phyloP scores from a whole-genome alignment of 2,797 vertebrate genomes.

The Petrocephalus schoutedeni region DNA sequence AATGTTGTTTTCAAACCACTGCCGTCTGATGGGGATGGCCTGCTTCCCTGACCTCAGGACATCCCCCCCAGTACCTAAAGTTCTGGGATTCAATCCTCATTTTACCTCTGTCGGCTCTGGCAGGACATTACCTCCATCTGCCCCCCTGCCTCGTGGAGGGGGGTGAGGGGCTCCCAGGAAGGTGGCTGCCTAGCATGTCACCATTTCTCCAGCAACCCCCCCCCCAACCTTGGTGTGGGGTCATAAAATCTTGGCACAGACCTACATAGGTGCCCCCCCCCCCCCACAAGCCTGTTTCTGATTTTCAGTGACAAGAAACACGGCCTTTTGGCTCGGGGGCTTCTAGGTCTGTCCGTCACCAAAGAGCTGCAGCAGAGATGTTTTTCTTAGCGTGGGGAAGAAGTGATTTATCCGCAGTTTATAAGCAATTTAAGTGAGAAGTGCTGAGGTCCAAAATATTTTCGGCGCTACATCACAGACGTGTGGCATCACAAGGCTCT shows the following conservation, averaged over 20 bases:
- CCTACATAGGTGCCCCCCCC: background rate
- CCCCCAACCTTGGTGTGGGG: background rate
- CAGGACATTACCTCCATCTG: background rate
- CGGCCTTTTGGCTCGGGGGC: background rate
- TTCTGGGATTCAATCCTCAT: slow-evolving; percentile 16
- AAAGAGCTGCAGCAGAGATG: background rate
- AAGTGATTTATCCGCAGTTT: slow-evolving; percentile 12
- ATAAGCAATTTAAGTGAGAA: slow-evolving; percentile 5
- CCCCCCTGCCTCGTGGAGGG: background rate
- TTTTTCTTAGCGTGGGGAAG: slow-evolving; percentile 7
- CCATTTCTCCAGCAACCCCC: background rate
- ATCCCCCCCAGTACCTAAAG: background rate
- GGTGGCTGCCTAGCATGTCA: background rate
- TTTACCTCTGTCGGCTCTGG: background rate
- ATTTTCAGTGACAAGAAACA: slow-evolving; percentile 12
- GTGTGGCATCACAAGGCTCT: background rate
- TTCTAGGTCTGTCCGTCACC: background rate
- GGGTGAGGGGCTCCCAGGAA: background rate
- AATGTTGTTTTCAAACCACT: slow-evolving; percentile 6
- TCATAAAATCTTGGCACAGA: background rate
- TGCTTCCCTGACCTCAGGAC: slow-evolving; percentile 4
- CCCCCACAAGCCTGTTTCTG: background rate
- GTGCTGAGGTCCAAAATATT: background rate
- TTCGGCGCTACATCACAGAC: background rate
- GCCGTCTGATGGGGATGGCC: background rate